Evolutionary conservation across 2,888 invertebrate species (phyloP), one percentile per base, ranked within the genome.

Genomic region (Drosophila nigricruria): DNA sequence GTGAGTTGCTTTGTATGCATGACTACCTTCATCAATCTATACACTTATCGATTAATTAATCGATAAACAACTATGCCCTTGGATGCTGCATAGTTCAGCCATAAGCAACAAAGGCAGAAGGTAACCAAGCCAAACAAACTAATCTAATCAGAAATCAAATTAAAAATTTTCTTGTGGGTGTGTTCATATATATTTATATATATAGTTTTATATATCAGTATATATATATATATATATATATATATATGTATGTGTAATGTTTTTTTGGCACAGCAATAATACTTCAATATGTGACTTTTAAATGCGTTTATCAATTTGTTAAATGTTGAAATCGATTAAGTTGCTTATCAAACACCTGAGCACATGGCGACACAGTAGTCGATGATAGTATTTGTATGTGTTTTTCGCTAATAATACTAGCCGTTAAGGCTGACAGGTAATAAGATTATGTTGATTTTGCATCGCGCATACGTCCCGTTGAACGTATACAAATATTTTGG

Each of bases 241-340:
- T 53, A 5, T 34, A 20, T 12, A 18, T 36, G 5, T 40, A 5
- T 20, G 16, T 36, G 5, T 45, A 16, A n/a, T 18, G 25, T 20
- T 18, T n/a, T 14, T 18, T 25, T n/a, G 12, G 5, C 42, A 36
- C 16, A 14, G 57, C 40, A 62, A 74, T 70, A 74, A 63, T 60
- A 47, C 54, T 67, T 58, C 45, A 54, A 65, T 54, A 56, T 52
- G 52, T 34, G 60, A 27, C 49, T 30, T 60, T 64, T 14, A 36
- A 73, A 70, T 75, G 40, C 16, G 50, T 64, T 60, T 64, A 67
- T 74, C 57, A 49, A 25, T 30, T 23, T n/a, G 63, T 50, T 59
- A 27, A 57, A 40, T 42, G 34, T 25, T 60, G 18, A 40, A 71
- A 50, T 50, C 38, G 59, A 43, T 45, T 32, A 2, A 18, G 16